Evolutionary conservation across 1,140 invertebrate species (phyloP).

Genomic region (Cyphomyrmex costatus): DNA sequence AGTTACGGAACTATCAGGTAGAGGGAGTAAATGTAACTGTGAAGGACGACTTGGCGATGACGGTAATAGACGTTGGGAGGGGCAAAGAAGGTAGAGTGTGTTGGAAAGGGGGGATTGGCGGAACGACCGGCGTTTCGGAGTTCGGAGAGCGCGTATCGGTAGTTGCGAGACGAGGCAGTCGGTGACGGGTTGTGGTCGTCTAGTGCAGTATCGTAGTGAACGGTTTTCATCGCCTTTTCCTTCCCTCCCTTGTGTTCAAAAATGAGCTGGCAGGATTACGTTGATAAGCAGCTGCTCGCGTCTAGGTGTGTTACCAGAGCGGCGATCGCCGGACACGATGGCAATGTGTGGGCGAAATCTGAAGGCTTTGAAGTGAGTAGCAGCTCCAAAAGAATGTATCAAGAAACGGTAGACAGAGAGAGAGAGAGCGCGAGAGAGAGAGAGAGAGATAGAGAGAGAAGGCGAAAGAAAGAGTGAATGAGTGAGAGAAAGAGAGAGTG

Average conservation of each 20-base stretch:
- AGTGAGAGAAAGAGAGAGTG: background rate
- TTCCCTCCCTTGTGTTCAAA: constrained; percentile 81
- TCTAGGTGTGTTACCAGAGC: constrained; percentile 97
- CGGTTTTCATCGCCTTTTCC: constrained; percentile 71
- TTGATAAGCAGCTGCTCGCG: constrained; percentile 98
- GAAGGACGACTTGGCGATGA: constrained; percentile 15
- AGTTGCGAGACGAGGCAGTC: constrained; percentile 82
- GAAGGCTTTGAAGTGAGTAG: constrained; percentile 96
- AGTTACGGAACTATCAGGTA: background rate
- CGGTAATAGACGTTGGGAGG: constrained; percentile 5
- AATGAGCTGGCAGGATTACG: constrained; percentile 99
- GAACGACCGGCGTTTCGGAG: constrained; percentile 74
- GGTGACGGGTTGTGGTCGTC: constrained; percentile 77
- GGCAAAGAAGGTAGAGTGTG: constrained; percentile 37
- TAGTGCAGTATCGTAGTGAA: constrained; percentile 78
- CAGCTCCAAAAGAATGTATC: constrained; percentile 14
- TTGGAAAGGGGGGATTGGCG: constrained; percentile 43
- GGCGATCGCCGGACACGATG: constrained; percentile 97
- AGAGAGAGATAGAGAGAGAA: constrained; percentile 12
- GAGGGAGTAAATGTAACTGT: background rate
- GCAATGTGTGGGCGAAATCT: constrained; percentile 97
- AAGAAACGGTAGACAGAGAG: constrained; percentile 19
- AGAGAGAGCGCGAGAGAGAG: constrained; percentile 17
- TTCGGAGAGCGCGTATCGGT: constrained; percentile 72
- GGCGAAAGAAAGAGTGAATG: constrained; percentile 14